These are phyloP conservation scores for Hypsibius dujardini DNA, from an alignment of 1,140 invertebrate species.

Conservation along the genomic window DNA sequence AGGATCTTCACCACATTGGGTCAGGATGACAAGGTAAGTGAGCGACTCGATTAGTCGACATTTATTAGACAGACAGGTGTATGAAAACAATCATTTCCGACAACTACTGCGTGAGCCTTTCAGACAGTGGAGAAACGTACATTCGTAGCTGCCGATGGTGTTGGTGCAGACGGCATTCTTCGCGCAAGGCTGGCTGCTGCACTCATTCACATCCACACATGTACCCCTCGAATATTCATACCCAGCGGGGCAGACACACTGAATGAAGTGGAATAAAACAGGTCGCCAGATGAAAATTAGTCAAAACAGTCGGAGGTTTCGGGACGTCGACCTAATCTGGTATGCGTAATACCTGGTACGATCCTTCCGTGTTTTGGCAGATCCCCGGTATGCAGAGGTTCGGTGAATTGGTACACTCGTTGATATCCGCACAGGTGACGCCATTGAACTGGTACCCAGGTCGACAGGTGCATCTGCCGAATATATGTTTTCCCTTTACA, in stretches of 20 bases:
- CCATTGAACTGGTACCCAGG: constrained; percentile 49
- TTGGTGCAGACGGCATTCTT: constrained; percentile 55
- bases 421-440: constrained; percentile 46
- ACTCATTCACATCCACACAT: constrained; percentile 15
- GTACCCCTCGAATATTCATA: constrained; percentile 38
- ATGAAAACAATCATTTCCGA: too few relatives aligned
- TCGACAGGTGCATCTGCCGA: constrained; percentile 51
- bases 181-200: background rate
- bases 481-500: too few relatives aligned
- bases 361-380: constrained; percentile 62
- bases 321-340: too few relatives aligned
- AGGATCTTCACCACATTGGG: too few relatives aligned
- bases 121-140: constrained; percentile 27
- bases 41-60: too few relatives aligned
- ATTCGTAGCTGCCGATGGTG: constrained; percentile 57
- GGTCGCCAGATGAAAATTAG: too few relatives aligned
- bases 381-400: constrained; percentile 55
- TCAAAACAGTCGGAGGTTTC: too few relatives aligned
- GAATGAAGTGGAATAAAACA: constrained; percentile 25
- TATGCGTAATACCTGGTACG: constrained; percentile 35
- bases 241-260: constrained; percentile 64
- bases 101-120: too few relatives aligned
- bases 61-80: too few relatives aligned
- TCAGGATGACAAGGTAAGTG: too few relatives aligned
- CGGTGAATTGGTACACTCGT: constrained; percentile 55